phyloP scores from a whole-genome alignment of 2,888 invertebrate genomes.

The Callinectes sapidus region DNA sequence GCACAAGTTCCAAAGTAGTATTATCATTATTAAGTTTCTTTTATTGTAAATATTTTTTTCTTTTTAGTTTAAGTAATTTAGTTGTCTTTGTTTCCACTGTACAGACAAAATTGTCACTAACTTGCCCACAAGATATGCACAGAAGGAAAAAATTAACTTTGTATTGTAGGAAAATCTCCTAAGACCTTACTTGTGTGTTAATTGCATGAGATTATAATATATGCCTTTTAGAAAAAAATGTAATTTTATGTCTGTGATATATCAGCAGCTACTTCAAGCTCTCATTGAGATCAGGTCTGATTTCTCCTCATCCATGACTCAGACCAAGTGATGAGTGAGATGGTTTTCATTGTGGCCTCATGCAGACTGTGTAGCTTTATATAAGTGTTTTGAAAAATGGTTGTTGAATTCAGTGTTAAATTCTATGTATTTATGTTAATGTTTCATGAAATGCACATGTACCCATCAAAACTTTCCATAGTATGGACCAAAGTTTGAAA shows the following conservation, averaged over 20 bases:
- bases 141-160: not conserved
- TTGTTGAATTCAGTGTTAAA: constrained; percentile 13
- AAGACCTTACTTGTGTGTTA: constrained; percentile 19
- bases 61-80: not conserved
- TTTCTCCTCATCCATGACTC: not conserved
- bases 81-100: not conserved
- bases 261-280: not conserved
- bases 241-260: constrained; percentile 15
- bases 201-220: constrained; percentile 26
- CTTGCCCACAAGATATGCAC: constrained; percentile 1
- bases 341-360: not conserved
- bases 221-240: not conserved
- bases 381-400: not conserved
- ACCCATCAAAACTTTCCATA: not conserved
- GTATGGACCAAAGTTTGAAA: not conserved
- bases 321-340: not conserved
- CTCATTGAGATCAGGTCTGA: not conserved
- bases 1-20: constrained; percentile 11
- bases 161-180: not conserved
- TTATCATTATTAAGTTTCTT: not conserved
- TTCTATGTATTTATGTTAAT: constrained; percentile 7
- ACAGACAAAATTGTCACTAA: not conserved
- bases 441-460: constrained; percentile 2
- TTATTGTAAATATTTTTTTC: not conserved
- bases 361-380: not conserved